These are phyloP conservation scores for Antigone vipio DNA, from an alignment of 2,113 vertebrate species.

Conservation along the genomic window DNA sequence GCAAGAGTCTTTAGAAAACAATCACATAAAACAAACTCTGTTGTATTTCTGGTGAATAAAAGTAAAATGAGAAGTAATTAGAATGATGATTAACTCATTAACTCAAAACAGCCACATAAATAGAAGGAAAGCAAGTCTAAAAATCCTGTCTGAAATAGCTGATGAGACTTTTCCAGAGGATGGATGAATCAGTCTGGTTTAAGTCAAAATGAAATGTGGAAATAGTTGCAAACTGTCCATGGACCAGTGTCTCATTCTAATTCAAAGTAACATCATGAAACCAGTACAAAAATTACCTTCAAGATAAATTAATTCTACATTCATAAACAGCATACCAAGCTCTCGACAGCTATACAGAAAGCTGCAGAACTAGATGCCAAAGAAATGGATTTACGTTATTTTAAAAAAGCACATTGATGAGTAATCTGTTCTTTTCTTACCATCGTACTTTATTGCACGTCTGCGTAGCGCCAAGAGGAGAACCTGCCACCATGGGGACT, in stretches of 20 bases:
- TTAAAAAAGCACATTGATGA: neutral
- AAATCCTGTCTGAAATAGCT: neutral
- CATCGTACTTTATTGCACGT: constrained; percentile 98
- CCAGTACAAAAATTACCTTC: neutral
- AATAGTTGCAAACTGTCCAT: neutral
- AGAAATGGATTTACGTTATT: neutral
- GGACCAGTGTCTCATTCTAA: neutral
- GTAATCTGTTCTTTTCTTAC: constrained; percentile 70
- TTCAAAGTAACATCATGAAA: neutral
- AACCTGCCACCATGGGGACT: constrained; percentile 97
- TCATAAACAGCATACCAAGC: neutral
- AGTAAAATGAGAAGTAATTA: neutral
- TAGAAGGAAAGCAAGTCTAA: neutral
- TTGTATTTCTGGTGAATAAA: neutral
- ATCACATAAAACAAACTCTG: neutral
- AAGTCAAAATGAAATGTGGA: neutral
- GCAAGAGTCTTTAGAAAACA: neutral
- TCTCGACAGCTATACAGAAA: neutral
- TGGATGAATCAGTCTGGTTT: neutral
- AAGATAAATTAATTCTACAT: neutral
- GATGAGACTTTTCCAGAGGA: neutral
- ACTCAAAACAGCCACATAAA: neutral
- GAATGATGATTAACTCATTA: neutral
- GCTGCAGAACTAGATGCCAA: neutral
- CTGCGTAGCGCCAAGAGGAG: constrained; percentile 95